Evolutionary conservation across 2,797 vertebrate genomes (phyloP), one percentile per base, ranked within the genome.

Genomic region (Helostoma temminkii): DNA sequence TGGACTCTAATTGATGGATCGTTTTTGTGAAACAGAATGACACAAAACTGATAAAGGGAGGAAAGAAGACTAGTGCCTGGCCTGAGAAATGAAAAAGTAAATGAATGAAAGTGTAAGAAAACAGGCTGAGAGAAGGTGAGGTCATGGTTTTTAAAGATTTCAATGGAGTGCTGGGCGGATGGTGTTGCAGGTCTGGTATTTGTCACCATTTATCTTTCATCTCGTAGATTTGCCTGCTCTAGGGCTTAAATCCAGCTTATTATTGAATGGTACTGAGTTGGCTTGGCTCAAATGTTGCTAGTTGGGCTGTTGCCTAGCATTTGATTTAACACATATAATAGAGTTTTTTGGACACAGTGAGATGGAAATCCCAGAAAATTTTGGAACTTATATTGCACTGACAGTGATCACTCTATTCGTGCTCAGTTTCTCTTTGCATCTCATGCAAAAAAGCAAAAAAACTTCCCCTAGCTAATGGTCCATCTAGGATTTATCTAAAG

Each of bases 191-290:
- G 15, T 8, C 25, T 70, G 56, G 56, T 7, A 48, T 60, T 71
- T 42, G 37, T 54, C 59, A 64, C 36, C 28, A 34, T 70, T 71
- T 57, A 28, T 64, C 36, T 25, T 22, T 71, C 22, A 49, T 34
- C 16, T 59, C 49, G 43, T 28, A 3, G 36, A 48, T 56, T 54
- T 34, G 21, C 26, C 19, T 18, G 32, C 6, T 34, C n/a, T 24
- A 26, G 1, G 53, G 26, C 6, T 53, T 30, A 32, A 55, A 36
- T 32, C 30, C 19, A 26, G 15, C 37, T 32, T 45, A 18, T 48
- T 42, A 42, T 18, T 43, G 11, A 52, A 10, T 59, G 28, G 25
- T 36, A 18, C 26, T 14, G 18, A 66, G 26, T 26, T 46, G 45
- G 19, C 12, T 18, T 45, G 47, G 52, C 32, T 52, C 8, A 47